phyloP scores from a whole-genome alignment of 2,888 invertebrate species.

The Argyresthia albistria region DNA sequence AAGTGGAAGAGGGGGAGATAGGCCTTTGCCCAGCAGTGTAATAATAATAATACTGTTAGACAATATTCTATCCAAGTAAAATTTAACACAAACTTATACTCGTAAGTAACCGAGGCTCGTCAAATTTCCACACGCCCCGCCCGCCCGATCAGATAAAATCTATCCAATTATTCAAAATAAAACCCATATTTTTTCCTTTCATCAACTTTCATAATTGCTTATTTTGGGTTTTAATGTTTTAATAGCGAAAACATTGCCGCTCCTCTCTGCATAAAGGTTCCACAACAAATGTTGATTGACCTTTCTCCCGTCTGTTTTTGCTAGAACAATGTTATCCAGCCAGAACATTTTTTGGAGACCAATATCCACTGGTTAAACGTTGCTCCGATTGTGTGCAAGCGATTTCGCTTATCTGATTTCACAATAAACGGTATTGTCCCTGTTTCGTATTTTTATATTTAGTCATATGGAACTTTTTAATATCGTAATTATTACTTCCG shows the following conservation, averaged over 20 bases:
- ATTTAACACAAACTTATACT: too few species aligned
- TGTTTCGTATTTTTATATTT: not conserved
- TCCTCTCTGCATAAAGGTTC: not conserved
- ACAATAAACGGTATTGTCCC: not conserved
- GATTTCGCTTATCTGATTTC: not conserved
- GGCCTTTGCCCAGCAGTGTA: too few species aligned
- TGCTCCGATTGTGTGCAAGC: not conserved
- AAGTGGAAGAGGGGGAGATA: too few species aligned
- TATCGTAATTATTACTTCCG: too few species aligned
- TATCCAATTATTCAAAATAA: slow-evolving; percentile 43
- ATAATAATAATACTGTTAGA: too few species aligned
- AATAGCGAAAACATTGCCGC: not conserved
- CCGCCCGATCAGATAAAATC: slow-evolving; percentile 27
- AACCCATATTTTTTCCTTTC: slow-evolving; percentile 5
- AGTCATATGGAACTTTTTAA: not conserved
- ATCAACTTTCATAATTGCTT: slow-evolving; percentile 5
- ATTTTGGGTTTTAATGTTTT: slow-evolving; percentile 1
- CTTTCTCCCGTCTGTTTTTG: not conserved
- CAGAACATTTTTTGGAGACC: not conserved
- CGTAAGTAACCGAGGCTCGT: not conserved
- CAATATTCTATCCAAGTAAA: too few species aligned
- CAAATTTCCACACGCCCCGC: slow-evolving; percentile 20
- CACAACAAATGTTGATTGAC: not conserved
- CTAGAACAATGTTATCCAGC: not conserved
- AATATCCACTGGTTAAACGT: not conserved